A percentile compares a stretch with the other conserved stretches of the same genome.
Evolutionary conservation across 2,797 vertebrate species (phyloP).

Genomic region (Ptychadena robeensis): DNA sequence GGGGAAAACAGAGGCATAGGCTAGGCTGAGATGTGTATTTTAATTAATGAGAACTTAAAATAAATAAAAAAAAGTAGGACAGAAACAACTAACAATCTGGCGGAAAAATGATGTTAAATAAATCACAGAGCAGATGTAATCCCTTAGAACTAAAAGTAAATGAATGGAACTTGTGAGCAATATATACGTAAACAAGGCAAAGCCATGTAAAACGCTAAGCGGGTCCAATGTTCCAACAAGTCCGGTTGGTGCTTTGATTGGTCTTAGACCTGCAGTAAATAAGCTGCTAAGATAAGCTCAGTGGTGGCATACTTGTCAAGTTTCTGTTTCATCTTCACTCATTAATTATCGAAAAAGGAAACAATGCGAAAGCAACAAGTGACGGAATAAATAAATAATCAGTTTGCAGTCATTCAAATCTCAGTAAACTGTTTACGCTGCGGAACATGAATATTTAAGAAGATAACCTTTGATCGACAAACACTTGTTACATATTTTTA

Average conservation of each 20-base stretch:
- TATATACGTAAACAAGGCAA: constrained; percentile 56
- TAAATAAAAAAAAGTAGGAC: constrained; percentile 54
- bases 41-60: constrained; percentile 62
- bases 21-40: constrained; percentile 49
- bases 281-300: constrained; percentile 67
- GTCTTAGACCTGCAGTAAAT: constrained; percentile 71
- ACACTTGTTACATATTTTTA: constrained; percentile 43
- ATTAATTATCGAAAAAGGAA: constrained; percentile 69
- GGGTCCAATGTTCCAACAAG: constrained; percentile 58
- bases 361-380: neutral
- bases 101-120: constrained; percentile 47
- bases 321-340: constrained; percentile 65
- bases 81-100: constrained; percentile 25
- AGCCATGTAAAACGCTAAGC: constrained; percentile 47
- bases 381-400: constrained; percentile 64
- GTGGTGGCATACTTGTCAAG: constrained; percentile 67
- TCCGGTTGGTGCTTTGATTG: constrained; percentile 69
- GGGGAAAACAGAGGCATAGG: constrained; percentile 32
- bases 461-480: constrained; percentile 70
- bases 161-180: constrained; percentile 63
- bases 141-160: constrained; percentile 63
- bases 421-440: constrained; percentile 76
- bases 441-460: constrained; percentile 78
- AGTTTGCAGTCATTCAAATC: constrained; percentile 71
- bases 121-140: constrained; percentile 46